Conservation (phyloP, 2,797 vertebrate species). For the Lemur catta region DNA sequence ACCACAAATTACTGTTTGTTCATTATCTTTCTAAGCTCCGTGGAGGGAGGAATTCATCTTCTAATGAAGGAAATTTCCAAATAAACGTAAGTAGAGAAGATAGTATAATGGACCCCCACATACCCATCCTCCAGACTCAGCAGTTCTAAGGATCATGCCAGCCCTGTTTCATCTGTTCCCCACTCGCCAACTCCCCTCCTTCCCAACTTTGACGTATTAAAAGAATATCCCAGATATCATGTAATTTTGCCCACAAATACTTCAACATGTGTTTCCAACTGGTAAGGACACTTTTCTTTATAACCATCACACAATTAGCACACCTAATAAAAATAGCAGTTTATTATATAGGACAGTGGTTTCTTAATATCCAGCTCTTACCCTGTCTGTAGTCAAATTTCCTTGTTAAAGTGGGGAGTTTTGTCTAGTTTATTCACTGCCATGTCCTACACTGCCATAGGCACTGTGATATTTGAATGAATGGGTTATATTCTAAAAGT, state of each 20-base stretch:
- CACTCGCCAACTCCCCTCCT: neutral
- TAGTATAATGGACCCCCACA: neutral
- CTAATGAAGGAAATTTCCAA: slow-evolving; percentile 54
- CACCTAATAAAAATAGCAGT: neutral
- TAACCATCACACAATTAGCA: neutral
- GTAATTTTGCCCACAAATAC: neutral
- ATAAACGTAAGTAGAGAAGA: neutral
- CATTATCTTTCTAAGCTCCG: slow-evolving; percentile 30
- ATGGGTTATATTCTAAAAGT: neutral
- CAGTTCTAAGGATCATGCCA: neutral
- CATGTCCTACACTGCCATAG: no score
- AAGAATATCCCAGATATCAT: neutral
- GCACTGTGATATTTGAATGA: neutral
- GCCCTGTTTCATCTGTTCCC: neutral
- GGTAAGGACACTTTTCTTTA: neutral
- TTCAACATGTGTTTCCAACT: neutral
- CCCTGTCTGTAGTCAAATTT: neutral
- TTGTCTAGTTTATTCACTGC: neutral
- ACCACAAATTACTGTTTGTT: neutral
- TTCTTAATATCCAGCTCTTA: neutral
- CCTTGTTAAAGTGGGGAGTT: neutral
- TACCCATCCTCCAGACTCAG: neutral
- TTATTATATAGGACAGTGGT: neutral
- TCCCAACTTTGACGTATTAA: neutral
- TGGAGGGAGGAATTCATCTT: neutral